Evolutionary conservation across 2,113 vertebrate genomes (phyloP).

Genomic region (Lates calcarifer): DNA sequence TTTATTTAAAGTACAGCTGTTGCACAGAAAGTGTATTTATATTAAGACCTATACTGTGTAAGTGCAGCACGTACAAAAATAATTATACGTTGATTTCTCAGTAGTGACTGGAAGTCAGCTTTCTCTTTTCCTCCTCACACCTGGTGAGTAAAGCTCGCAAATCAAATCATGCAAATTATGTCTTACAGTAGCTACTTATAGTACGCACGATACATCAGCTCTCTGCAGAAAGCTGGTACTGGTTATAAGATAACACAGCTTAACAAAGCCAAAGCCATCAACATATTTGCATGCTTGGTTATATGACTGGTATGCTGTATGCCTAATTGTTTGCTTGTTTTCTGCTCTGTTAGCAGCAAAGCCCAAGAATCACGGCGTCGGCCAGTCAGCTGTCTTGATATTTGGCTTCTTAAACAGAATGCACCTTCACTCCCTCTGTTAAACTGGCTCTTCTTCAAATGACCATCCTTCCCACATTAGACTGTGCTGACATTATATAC

Average conservation of each 20-base stretch:
- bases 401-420: too few relatives aligned
- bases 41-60: not conserved
- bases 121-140: slow-evolving; percentile 17
- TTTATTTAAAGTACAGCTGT: not conserved
- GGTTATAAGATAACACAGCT: slow-evolving; percentile 10
- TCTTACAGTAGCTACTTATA: slow-evolving; percentile 28
- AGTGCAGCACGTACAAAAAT: not conserved
- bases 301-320: not conserved
- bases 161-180: slow-evolving; percentile 45
- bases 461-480: too few relatives aligned
- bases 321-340: not conserved
- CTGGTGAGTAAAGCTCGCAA: slow-evolving; percentile 41
- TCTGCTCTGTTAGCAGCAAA: too few relatives aligned
- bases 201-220: not conserved
- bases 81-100: slow-evolving; percentile 35
- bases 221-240: slow-evolving; percentile 15
- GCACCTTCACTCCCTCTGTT: too few relatives aligned
- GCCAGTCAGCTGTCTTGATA: not conserved
- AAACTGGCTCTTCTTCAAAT: too few relatives aligned
- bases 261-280: not conserved
- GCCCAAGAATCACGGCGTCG: not conserved
- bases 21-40: not conserved
- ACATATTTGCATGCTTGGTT: not conserved
- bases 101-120: not conserved
- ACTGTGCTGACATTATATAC: too few relatives aligned